A percentile compares a stretch with the other conserved stretches of the same genome.
Evolutionary conservation across 2,113 vertebrate species (phyloP).

Genomic region (Entomyzon cyanotis): DNA sequence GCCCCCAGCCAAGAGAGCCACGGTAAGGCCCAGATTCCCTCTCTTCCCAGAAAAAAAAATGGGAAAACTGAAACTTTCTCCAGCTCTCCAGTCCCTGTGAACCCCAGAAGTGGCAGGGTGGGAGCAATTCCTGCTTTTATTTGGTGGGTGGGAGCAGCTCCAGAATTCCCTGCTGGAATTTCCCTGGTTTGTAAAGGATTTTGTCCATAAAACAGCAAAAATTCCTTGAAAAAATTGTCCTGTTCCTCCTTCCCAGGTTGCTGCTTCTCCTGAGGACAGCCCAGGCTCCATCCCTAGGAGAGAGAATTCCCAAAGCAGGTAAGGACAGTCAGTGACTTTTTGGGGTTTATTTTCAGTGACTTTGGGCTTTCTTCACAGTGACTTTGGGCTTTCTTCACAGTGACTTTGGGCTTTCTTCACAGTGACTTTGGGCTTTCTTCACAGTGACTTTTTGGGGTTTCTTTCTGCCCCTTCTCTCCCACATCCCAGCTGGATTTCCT

Average conservation of each 20-base stretch:
- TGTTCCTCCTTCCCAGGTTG: neutral
- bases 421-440: neutral
- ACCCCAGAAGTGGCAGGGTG: fast-evolving
- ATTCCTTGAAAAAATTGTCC: no score
- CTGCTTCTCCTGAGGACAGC: slow-evolving; percentile 21
- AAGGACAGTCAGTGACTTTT: neutral
- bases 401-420: neutral
- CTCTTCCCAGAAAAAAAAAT: neutral
- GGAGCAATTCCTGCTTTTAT: no score
- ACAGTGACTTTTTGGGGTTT: neutral
- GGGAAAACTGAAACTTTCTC: fast-evolving
- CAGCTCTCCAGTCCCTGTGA: neutral
- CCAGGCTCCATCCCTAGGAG: neutral
- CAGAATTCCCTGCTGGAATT: no score
- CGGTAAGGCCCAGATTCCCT: slow-evolving; percentile 43
- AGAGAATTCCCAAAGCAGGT: slow-evolving; percentile 65
- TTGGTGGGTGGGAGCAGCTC: no score
- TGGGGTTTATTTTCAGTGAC: neutral
- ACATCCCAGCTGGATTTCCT: neutral
- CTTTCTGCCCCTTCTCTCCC: no score
- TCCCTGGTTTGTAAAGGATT: no score
- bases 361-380: neutral
- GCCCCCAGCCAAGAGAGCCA: slow-evolving; percentile 39
- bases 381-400: neutral
- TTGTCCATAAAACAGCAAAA: no score